phyloP scores from a whole-genome alignment of 2,888 invertebrate genomes.

The Colletes collaris region DNA sequence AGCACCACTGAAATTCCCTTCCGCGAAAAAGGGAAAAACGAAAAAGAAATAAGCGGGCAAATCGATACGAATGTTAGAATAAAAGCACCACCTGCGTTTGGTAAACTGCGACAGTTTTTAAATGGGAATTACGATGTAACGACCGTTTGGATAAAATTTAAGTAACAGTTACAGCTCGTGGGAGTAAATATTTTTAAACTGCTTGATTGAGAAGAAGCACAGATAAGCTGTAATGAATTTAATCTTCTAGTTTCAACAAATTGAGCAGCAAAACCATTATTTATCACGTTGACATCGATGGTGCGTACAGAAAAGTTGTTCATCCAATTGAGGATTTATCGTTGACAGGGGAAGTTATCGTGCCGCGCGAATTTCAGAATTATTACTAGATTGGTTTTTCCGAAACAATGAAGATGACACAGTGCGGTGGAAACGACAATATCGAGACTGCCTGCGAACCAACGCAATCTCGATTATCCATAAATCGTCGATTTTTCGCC shows the following conservation, averaged over 20 bases:
- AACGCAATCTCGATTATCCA: constrained; percentile 20
- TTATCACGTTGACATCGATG: constrained; percentile 31
- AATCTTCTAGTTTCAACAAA: constrained; percentile 11
- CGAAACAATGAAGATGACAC: constrained; percentile 48
- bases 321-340: constrained; percentile 43
- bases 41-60: neutral
- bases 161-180: neutral
- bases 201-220: neutral
- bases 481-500: constrained; percentile 12
- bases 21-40: neutral
- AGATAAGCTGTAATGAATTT: neutral
- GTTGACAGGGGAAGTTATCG: constrained; percentile 43
- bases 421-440: constrained; percentile 16
- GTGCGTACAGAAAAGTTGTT: constrained; percentile 20
- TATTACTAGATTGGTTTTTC: constrained; percentile 47
- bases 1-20: neutral
- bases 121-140: neutral
- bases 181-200: neutral
- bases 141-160: neutral
- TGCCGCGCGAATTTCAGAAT: constrained; percentile 51
- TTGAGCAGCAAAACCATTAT: constrained; percentile 13
- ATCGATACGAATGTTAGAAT: neutral
- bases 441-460: constrained; percentile 34
- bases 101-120: neutral
- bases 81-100: neutral